phyloP scores from a whole-genome alignment of 2,888 invertebrate species.

The Catocala sponsa region DNA sequence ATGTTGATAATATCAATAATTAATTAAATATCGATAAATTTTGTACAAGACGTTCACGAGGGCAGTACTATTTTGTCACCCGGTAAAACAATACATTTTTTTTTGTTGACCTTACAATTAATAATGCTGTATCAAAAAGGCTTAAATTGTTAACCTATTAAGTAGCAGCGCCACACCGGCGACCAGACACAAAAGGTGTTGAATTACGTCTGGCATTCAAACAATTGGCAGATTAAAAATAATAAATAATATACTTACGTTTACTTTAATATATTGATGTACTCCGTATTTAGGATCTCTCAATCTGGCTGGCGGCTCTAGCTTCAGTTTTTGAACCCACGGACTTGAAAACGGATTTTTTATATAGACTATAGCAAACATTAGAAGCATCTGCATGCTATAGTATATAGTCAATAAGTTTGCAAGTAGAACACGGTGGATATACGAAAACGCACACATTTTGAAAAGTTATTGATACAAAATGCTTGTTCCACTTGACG shows the following conservation, averaged over 20 bases:
- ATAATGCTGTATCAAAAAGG: too few species aligned
- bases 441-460: conserved; percentile 54
- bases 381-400: conserved; percentile 52
- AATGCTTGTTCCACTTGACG: not conserved
- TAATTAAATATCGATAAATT: too few species aligned
- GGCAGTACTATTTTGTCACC: too few species aligned
- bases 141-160: too few species aligned
- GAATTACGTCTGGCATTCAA: too few species aligned
- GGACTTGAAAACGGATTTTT: conserved; percentile 70
- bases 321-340: conserved; percentile 72
- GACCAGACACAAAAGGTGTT: too few species aligned
- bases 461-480: conserved; percentile 22
- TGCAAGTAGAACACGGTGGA: conserved; percentile 58
- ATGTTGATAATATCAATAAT: too few species aligned
- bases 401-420: conserved; percentile 66
- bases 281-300: conserved; percentile 83
- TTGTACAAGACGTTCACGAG: too few species aligned
- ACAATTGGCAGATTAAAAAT: not conserved
- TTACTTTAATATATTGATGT: conserved; percentile 86
- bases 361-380: conserved; percentile 63
- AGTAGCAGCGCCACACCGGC: too few species aligned
- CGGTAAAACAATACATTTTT: too few species aligned
- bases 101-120: too few species aligned
- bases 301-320: conserved; percentile 81
- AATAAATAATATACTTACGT: conserved; percentile 74